Base-by-base conservation (phyloP, 2,888 invertebrate species). In the Dynastes hyllus region DNA sequence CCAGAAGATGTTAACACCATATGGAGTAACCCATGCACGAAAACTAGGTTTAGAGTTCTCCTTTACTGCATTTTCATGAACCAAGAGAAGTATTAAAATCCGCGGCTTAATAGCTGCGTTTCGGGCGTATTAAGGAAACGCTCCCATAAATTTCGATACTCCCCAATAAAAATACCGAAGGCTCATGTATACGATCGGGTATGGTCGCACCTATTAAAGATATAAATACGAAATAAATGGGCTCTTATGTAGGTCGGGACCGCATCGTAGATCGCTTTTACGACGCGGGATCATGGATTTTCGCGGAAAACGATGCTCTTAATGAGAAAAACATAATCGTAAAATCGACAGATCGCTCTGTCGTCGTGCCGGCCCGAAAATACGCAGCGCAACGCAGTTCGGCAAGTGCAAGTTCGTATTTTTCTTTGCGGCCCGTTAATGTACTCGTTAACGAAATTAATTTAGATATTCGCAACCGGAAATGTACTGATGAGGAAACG, bases 281-380 rank as follows among this genome's bases (percentile, higher is more conserved):
- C 50, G 73, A 61, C 73, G 2, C 50, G 1, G 13, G 27, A 61
- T 45, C 37, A 75, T 75, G 16, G 73, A 61, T 75, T 75, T 75
- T 75, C 73, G 40, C 61, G 73, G 73, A 75, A 75, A 45, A n/a
- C 5, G 29, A 45, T 61, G 73, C 58, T 45, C 50, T 75, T 75
- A 75, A 75, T 63, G 73, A 61, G 61, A 61, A 75, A 61, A 75
- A 75, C 73, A 61, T 61, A 61, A 61, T 61, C 73, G 73, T 75
- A 75, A 75, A 75, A 45, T 75, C 69, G 69, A 63, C 61, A 61
- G 45, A 29, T 27, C 45, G 45, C 45, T 27, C 27, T 40, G 27
- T n/a, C 27, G 61, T 58, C 32, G 32, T 37, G 32, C 32, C 32
- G 32, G 32, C 16, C n/a, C 13, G 2, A 50, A 75, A 45, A 50